Conservation (phyloP, 1,140 invertebrate species). For the Drosophila baimaii region DNA sequence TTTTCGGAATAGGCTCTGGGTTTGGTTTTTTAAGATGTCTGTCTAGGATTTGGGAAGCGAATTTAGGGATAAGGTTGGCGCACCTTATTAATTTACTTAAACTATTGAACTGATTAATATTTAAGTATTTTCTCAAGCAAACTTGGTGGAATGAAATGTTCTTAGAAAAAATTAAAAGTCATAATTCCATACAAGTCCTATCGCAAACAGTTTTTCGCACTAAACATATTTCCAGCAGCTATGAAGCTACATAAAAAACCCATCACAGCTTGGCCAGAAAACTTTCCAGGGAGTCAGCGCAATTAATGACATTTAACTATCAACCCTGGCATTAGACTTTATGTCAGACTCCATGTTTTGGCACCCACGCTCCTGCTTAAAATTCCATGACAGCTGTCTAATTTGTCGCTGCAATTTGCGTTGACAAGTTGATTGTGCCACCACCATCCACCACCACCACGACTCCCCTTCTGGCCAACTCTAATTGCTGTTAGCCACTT, state of each 20-base stretch:
- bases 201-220: not conserved
- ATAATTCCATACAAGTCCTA: not conserved
- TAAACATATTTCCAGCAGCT: not conserved
- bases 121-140: too few species aligned
- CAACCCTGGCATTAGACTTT: constrained; percentile 12
- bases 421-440: constrained; percentile 56
- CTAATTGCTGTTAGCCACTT: constrained; percentile 73
- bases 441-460: not conserved
- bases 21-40: not conserved
- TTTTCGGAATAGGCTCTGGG: not conserved
- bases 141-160: too few species aligned
- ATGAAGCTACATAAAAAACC: not conserved
- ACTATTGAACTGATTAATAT: too few species aligned
- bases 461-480: constrained; percentile 19
- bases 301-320: constrained; percentile 32
- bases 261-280: not conserved
- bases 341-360: constrained; percentile 38
- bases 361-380: constrained; percentile 28
- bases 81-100: too few species aligned
- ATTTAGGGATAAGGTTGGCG: not conserved
- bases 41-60: not conserved
- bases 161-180: not conserved
- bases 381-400: constrained; percentile 58
- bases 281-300: constrained; percentile 13
- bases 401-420: constrained; percentile 55